These are phyloP conservation scores for Trichopoda pennipes DNA, from an alignment of 2,888 invertebrate species.

Conservation along the genomic window DNA sequence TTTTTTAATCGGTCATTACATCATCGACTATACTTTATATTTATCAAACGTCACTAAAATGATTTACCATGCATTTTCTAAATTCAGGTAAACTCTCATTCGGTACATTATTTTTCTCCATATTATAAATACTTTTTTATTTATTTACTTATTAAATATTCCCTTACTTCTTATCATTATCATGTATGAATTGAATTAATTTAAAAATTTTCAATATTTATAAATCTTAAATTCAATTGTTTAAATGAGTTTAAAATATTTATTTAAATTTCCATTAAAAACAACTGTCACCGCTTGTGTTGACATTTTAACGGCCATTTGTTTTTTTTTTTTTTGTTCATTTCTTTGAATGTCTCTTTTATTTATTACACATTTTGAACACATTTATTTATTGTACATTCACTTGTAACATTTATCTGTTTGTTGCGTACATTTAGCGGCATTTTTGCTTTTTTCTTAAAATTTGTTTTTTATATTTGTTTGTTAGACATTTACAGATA, in stretches of 20 bases:
- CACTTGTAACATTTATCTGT: conserved; percentile 15
- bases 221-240: not conserved
- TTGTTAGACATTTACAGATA: conserved; percentile 22
- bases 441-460: conserved; percentile 16
- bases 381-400: not conserved
- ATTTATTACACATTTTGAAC: conserved; percentile 32
- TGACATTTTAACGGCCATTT: conserved; percentile 32
- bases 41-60: too few species aligned
- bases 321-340: conserved; percentile 1
- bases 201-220: conserved; percentile 6
- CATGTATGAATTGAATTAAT: conserved; percentile 4
- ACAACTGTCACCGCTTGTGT: conserved; percentile 31
- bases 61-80: not conserved
- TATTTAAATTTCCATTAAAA: not conserved
- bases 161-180: conserved; percentile 24
- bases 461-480: not conserved
- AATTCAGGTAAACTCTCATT: not conserved
- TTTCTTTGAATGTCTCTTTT: conserved; percentile 3
- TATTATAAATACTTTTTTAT: conserved; percentile 10
- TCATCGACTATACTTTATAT: too few species aligned
- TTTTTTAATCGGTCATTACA: too few species aligned
- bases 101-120: not conserved
- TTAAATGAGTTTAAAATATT: conserved; percentile 2
- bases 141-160: conserved; percentile 23
- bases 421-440: conserved; percentile 5